phyloP scores from a whole-genome alignment of 2,113 vertebrate genomes.

The Trematocara stigmaticum region DNA sequence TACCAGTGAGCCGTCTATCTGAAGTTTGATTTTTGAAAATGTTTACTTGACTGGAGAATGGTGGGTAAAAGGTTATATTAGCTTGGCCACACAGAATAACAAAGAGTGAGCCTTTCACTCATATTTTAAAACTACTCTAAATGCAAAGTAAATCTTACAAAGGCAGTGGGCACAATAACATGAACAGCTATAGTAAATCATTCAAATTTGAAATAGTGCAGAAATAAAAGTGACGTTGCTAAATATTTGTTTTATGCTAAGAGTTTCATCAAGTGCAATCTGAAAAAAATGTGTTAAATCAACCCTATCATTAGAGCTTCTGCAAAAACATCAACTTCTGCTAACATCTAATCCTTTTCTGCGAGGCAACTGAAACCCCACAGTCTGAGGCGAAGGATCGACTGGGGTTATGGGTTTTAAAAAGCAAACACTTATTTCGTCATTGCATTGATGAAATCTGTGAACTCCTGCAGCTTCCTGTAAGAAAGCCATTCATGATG shows the following conservation, averaged over 20 bases:
- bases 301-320: background rate
- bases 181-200: background rate
- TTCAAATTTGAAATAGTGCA: background rate
- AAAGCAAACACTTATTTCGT: background rate
- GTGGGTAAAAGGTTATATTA: background rate
- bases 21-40: slow-evolving; percentile 13
- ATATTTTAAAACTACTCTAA: background rate
- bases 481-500: background rate
- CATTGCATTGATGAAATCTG: background rate
- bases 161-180: background rate
- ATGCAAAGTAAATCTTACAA: slow-evolving; percentile 9
- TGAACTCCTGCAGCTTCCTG: background rate
- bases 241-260: background rate
- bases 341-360: background rate
- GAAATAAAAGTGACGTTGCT: background rate
- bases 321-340: background rate
- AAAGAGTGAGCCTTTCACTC: background rate
- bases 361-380: background rate
- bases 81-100: background rate
- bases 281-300: background rate
- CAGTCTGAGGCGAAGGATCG: background rate
- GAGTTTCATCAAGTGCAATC: background rate
- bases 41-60: slow-evolving; percentile 3
- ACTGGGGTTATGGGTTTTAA: background rate
- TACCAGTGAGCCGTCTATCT: background rate